phyloP scores from a whole-genome alignment of 2,113 vertebrate species.

The Hyla sarda region DNA sequence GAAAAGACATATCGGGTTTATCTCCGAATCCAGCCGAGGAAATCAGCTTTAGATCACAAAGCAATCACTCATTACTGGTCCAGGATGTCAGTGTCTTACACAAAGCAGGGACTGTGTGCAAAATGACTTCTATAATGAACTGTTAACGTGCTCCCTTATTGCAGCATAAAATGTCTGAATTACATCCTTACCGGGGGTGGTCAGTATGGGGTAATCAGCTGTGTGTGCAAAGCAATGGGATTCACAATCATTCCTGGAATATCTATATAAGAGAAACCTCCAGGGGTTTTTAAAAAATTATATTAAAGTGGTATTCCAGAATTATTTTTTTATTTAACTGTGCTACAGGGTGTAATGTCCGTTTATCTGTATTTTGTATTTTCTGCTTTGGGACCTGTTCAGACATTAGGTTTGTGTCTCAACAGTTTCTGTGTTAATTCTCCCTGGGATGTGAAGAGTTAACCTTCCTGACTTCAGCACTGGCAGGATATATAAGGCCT shows the following conservation, averaged over 20 bases:
- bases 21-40: slow-evolving; percentile 30
- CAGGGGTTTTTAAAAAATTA: too few species aligned
- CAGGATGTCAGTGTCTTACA: slow-evolving; percentile 23
- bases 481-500: too few species aligned
- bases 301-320: too few species aligned
- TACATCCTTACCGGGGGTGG: neutral
- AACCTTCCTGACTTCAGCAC: too few species aligned
- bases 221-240: neutral
- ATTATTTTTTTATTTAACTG: too few species aligned
- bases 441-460: too few species aligned
- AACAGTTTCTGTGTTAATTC: too few species aligned
- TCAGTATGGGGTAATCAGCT: neutral
- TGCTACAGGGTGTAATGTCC: too few species aligned
- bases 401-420: too few species aligned
- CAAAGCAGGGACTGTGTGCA: neutral
- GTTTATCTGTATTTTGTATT: too few species aligned
- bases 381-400: too few species aligned
- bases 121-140: neutral
- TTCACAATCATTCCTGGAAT: neutral
- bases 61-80: slow-evolving; percentile 43
- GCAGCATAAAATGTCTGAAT: neutral
- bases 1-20: slow-evolving; percentile 40
- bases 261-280: too few species aligned
- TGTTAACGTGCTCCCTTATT: neutral
- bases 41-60: slow-evolving; percentile 41